Conservation (phyloP, 2,888 invertebrate species). For the Drosophila helvetica region DNA sequence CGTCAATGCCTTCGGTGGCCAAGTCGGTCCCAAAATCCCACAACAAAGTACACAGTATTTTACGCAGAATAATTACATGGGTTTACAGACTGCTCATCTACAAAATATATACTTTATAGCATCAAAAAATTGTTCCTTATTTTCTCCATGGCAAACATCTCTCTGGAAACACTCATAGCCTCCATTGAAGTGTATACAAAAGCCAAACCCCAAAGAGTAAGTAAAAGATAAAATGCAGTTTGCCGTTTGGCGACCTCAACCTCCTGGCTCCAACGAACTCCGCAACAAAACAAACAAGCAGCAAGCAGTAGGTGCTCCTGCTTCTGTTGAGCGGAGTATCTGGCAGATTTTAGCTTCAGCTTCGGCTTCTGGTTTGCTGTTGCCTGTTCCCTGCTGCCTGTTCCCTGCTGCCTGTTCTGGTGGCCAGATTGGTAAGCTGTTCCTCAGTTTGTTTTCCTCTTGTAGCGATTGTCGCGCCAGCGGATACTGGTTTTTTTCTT, state of each 20-base stretch:
- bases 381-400: constrained; percentile 18
- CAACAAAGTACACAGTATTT: too few relatives aligned
- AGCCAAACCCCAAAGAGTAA: constrained; percentile 2
- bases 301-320: constrained; percentile 41
- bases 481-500: constrained; percentile 14
- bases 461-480: constrained; percentile 48
- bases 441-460: constrained; percentile 66
- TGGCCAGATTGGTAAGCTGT: constrained; percentile 42
- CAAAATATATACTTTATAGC: too few relatives aligned
- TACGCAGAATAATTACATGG: too few relatives aligned
- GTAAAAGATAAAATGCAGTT: constrained; percentile 66
- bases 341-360: constrained; percentile 29
- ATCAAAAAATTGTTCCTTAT: too few relatives aligned
- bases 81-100: too few relatives aligned
- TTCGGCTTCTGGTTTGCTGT: constrained; percentile 61
- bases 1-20: too few relatives aligned
- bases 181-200: neutral
- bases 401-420: neutral
- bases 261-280: constrained; percentile 9
- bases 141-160: too few relatives aligned
- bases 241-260: constrained; percentile 49
- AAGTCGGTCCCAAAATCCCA: too few relatives aligned
- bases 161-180: neutral
- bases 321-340: constrained; percentile 37
- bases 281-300: constrained; percentile 7